A percentile compares a stretch with the other conserved stretches of the same genome.
Evolutionary conservation across 2,888 invertebrate species (phyloP).

Genomic region (Nasonovia ribisnigri): DNA sequence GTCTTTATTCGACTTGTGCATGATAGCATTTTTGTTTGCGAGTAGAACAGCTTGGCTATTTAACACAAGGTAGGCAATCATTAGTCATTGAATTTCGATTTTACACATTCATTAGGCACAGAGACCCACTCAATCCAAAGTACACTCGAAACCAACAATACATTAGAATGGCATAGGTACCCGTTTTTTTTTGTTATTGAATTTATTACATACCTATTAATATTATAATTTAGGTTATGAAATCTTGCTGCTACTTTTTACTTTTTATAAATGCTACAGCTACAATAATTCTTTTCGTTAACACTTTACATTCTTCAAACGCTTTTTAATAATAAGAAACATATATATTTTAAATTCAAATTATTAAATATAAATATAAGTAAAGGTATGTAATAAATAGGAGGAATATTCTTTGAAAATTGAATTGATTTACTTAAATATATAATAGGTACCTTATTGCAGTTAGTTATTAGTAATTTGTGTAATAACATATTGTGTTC

Average conservation of each 20-base stretch:
- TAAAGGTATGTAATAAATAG: neutral
- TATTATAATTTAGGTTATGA: neutral
- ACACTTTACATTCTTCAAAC: neutral
- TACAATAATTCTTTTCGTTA: neutral
- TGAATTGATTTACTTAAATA: neutral
- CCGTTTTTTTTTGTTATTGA: neutral
- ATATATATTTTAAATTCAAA: neutral
- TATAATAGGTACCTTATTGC: neutral
- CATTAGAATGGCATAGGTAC: neutral
- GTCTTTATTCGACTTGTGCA: neutral
- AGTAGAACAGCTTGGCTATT: too few species aligned
- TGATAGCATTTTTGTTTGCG: neutral
- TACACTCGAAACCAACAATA: neutral
- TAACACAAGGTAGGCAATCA: neutral
- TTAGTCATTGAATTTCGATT: neutral
- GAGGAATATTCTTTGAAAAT: neutral
- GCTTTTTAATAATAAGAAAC: neutral
- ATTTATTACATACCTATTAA: neutral
- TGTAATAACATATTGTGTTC: neutral
- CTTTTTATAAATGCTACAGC: neutral
- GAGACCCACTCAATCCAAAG: neutral
- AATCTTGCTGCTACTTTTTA: neutral
- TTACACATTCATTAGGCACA: neutral
- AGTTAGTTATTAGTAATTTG: neutral
- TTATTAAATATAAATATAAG: neutral